phyloP scores from a whole-genome alignment of 2,888 invertebrate species.

The Gisinianus flammeolus region DNA sequence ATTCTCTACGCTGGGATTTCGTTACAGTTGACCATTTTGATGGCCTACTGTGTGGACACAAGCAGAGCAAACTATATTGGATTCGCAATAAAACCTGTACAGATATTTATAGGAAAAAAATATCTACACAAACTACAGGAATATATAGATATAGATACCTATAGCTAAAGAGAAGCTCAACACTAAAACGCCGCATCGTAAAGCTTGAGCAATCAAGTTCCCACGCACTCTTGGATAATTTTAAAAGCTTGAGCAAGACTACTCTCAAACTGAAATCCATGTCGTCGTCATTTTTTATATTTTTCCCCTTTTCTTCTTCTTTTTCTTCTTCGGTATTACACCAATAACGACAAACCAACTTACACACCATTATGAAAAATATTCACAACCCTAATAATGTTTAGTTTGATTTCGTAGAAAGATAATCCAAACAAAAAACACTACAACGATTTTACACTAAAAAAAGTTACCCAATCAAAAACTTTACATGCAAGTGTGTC shows the following conservation, averaged over 20 bases:
- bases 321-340: no score
- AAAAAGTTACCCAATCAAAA: no score
- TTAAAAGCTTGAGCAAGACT: conserved; percentile 7
- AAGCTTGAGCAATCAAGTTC: background rate
- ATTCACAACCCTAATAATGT: no score
- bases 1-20: background rate
- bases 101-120: no score
- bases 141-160: background rate
- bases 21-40: background rate
- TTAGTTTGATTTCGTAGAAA: no score
- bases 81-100: no score
- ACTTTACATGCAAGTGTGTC: no score
- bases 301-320: conserved; percentile 7
- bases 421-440: no score
- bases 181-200: background rate
- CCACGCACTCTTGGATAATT: background rate
- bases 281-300: conserved; percentile 4
- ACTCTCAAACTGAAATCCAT: background rate
- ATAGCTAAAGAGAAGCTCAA: background rate
- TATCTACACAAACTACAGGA: no score
- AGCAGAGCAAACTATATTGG: background rate
- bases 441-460: no score
- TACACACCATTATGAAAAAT: background rate
- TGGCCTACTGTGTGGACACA: background rate
- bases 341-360: background rate